Evolutionary conservation across 1,140 invertebrate species (phyloP).

Genomic region (Calycopis cecrops): DNA sequence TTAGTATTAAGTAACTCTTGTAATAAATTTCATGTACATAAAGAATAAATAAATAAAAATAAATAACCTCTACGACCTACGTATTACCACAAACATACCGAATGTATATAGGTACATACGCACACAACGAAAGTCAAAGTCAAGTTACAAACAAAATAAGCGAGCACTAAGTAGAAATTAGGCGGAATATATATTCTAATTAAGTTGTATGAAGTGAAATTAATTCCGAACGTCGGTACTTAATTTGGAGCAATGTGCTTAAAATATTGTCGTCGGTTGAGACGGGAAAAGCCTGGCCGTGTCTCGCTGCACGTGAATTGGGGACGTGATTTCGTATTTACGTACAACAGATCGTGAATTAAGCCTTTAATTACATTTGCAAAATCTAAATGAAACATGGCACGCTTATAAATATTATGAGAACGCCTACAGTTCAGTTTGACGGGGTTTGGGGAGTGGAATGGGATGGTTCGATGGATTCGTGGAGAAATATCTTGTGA

Average conservation of each 20-base stretch:
- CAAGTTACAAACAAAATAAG: too few relatives aligned
- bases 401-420: constrained; percentile 19
- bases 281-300: constrained; percentile 33
- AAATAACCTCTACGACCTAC: too few relatives aligned
- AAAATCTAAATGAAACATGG: constrained; percentile 36
- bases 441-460: background rate
- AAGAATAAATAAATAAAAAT: too few relatives aligned
- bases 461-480: background rate
- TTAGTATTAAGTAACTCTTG: too few relatives aligned
- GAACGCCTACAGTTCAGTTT: background rate
- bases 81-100: too few relatives aligned
- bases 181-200: constrained; percentile 21
- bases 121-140: too few relatives aligned
- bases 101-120: too few relatives aligned
- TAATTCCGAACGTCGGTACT: constrained; percentile 36
- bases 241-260: constrained; percentile 35
- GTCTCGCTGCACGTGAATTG: constrained; percentile 37
- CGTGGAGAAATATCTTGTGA: background rate
- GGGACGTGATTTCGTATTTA: constrained; percentile 38
- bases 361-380: constrained; percentile 41
- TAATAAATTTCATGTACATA: too few relatives aligned
- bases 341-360: constrained; percentile 38
- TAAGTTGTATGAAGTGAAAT: constrained; percentile 37
- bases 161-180: too few relatives aligned
- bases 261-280: constrained; percentile 34